phyloP scores from a whole-genome alignment of 2,888 invertebrate species.

The Dinocampus coccinellae region DNA sequence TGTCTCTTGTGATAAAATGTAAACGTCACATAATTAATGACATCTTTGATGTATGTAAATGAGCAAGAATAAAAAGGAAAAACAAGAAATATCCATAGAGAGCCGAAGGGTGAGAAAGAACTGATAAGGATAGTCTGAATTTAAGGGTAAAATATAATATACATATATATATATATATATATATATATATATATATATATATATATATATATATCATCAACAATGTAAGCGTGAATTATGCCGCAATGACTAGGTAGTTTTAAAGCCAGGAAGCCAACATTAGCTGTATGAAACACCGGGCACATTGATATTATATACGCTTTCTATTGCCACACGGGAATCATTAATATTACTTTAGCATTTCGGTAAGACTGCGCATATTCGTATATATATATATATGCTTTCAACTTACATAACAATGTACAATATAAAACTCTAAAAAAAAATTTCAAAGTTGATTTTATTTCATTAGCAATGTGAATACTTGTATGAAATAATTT shows the following conservation, averaged over 20 bases:
- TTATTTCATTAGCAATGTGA: neutral
- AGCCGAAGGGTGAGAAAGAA: constrained; percentile 32
- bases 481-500: neutral
- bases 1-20: constrained; percentile 68
- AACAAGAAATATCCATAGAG: constrained; percentile 35
- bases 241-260: constrained; percentile 68
- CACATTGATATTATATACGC: constrained; percentile 61
- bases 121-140: constrained; percentile 39
- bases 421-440: constrained; percentile 2
- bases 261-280: constrained; percentile 67
- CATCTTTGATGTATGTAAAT: constrained; percentile 44
- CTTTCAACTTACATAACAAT: neutral
- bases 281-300: constrained; percentile 53
- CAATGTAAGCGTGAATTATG: constrained; percentile 68
- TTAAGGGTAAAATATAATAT: constrained; percentile 34
- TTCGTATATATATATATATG: neutral
- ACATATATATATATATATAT: neutral
- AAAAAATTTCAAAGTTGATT: neutral
- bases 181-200: constrained; percentile 25
- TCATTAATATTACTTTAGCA: constrained; percentile 68
- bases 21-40: constrained; percentile 67
- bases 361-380: constrained; percentile 34
- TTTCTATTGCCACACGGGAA: constrained; percentile 41
- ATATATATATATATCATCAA: constrained; percentile 48
- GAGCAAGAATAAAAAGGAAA: constrained; percentile 26